Evolutionary conservation across 2,888 invertebrate species (phyloP).

Genomic region (Synanthedon formicaeformis): DNA sequence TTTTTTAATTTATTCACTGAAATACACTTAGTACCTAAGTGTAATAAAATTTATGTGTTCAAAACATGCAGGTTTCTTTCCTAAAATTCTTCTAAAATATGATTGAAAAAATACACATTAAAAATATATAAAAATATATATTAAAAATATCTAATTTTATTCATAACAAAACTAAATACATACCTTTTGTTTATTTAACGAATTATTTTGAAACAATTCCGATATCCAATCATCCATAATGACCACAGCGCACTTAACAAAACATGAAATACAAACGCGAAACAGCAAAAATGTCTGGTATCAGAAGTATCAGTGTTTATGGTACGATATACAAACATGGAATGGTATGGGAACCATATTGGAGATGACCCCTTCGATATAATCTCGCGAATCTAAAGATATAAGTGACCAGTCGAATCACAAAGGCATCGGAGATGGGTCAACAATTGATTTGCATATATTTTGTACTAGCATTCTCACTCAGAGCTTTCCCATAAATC

Average conservation of each 20-base stretch:
- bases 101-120: no score
- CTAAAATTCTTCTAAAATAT: no score
- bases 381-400: slow-evolving; percentile 55
- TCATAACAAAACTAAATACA: slow-evolving; percentile 5
- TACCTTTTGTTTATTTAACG: slow-evolving; percentile 52
- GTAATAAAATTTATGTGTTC: no score
- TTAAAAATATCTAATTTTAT: background rate
- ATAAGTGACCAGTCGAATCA: slow-evolving; percentile 47
- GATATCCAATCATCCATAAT: slow-evolving; percentile 64
- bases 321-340: slow-evolving; percentile 39
- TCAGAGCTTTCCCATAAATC: background rate
- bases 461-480: background rate
- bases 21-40: no score
- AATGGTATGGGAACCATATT: slow-evolving; percentile 56
- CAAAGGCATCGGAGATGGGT: slow-evolving; percentile 27
- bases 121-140: no score
- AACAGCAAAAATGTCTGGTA: no score
- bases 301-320: slow-evolving; percentile 29
- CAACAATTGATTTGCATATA: slow-evolving; percentile 48
- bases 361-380: slow-evolving; percentile 53
- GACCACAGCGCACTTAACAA: background rate
- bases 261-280: background rate
- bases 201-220: slow-evolving; percentile 56
- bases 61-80: no score
- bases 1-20: no score